Percentiles rank a stretch among this genome's conserved stretches.
phyloP scores from a whole-genome alignment of 2,888 invertebrate species.

The Fissipunctia ypsillon region DNA sequence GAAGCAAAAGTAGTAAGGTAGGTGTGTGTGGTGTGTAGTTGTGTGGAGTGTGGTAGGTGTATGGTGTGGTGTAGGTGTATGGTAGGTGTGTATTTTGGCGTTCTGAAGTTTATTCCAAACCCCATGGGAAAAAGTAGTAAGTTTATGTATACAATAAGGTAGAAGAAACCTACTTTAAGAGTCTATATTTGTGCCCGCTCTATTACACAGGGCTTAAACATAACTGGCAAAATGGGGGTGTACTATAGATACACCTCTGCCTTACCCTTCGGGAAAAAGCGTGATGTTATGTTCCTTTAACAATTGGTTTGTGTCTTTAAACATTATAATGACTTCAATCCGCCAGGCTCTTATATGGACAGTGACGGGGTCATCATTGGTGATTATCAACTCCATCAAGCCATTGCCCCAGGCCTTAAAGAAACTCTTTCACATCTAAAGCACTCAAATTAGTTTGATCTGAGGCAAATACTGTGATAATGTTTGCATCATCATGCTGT shows the following conservation, averaged over 20 bases:
- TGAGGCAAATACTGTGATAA: slow-evolving; percentile 18
- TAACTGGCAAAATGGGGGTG: no score
- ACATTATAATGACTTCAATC: neutral
- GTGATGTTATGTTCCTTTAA: neutral
- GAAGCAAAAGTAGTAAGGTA: neutral
- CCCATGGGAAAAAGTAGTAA: neutral
- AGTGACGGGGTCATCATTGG: slow-evolving; percentile 19
- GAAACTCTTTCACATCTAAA: slow-evolving; percentile 48
- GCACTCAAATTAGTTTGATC: slow-evolving; percentile 49
- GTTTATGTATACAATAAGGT: neutral
- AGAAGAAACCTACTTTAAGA: neutral
- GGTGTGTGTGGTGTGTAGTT: no score
- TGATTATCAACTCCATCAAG: slow-evolving; percentile 29
- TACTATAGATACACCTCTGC: no score
- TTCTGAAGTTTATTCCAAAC: neutral
- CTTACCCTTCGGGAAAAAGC: neutral
- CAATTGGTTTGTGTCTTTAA: neutral
- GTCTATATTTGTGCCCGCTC: neutral
- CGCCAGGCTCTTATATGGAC: neutral
- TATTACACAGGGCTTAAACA: neutral
- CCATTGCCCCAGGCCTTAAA: slow-evolving; percentile 48
- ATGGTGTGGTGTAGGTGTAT: no score
- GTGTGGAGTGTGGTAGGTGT: no score
- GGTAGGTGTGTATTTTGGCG: no score
- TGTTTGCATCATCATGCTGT: slow-evolving; percentile 6